Conservation (phyloP, 2,888 invertebrate species). For the Conops quadrifasciatus region DNA sequence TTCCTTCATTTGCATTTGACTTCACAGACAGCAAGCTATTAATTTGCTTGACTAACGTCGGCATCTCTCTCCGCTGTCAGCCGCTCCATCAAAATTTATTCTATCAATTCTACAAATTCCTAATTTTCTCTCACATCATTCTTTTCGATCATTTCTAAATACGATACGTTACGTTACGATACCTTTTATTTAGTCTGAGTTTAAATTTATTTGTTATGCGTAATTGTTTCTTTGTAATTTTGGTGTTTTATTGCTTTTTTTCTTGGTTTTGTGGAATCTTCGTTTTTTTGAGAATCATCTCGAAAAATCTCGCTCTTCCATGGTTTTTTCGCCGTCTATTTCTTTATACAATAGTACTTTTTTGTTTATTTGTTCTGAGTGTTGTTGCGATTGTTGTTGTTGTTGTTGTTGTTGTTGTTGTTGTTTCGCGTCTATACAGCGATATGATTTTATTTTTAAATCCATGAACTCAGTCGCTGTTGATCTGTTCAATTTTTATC, state of each 20-base stretch:
- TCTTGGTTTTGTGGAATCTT: too few relatives aligned
- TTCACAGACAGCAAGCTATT: conserved; percentile 1
- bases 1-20: conserved; percentile 1
- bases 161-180: too few relatives aligned
- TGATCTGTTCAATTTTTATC: conserved; percentile 2
- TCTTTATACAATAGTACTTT: background rate
- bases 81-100: too few relatives aligned
- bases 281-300: background rate
- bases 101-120: too few relatives aligned
- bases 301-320: background rate
- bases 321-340: background rate
- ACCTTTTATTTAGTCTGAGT: too few relatives aligned
- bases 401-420: background rate
- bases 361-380: background rate
- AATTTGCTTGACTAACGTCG: background rate
- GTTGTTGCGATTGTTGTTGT: background rate
- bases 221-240: too few relatives aligned
- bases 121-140: too few relatives aligned
- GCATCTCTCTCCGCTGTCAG: too few relatives aligned
- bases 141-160: too few relatives aligned
- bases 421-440: background rate
- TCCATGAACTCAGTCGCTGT: conserved; percentile 18
- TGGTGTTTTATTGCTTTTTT: too few relatives aligned
- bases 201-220: too few relatives aligned
- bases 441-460: conserved; percentile 22